Percentiles rank a stretch among this genome's conserved stretches.
phyloP scores from a whole-genome alignment of 1,140 invertebrate species.

The Zaprionus africanus region DNA sequence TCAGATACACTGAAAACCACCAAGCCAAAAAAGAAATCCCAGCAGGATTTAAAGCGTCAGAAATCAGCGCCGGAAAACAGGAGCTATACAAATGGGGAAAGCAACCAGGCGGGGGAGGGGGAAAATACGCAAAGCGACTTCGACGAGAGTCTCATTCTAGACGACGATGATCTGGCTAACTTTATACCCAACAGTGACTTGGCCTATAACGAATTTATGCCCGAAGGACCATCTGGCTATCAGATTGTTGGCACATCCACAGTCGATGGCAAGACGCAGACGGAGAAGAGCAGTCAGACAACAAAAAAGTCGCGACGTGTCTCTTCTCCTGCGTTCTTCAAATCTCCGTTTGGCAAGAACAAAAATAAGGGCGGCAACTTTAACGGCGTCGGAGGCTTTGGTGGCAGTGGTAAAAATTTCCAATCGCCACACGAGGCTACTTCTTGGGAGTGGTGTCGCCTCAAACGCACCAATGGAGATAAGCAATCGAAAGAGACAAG shows the following conservation, averaged over 20 bases:
- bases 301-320: constrained; percentile 84
- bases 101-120: constrained; percentile 43
- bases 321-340: constrained; percentile 88
- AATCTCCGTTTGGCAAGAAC: constrained; percentile 86
- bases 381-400: constrained; percentile 38
- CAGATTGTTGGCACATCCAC: constrained; percentile 59
- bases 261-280: constrained; percentile 78
- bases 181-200: constrained; percentile 79
- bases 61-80: constrained; percentile 3
- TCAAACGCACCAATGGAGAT: constrained; percentile 47
- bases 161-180: constrained; percentile 79
- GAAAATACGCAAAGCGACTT: constrained; percentile 65
- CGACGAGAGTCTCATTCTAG: constrained; percentile 75
- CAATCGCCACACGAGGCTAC: constrained; percentile 79
- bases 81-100: constrained; percentile 21
- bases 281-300: constrained; percentile 74
- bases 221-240: constrained; percentile 79
- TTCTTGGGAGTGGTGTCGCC: constrained; percentile 84
- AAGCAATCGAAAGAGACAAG: constrained; percentile 53
- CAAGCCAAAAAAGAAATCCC: constrained; percentile 59
- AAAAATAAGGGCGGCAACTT: constrained; percentile 58
- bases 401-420: constrained; percentile 48
- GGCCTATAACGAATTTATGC: constrained; percentile 83
- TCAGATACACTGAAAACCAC: constrained; percentile 61
- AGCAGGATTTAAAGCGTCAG: constrained; percentile 9